Conservation (phyloP, 2,113 vertebrate genomes). For the Misgurnus anguillicaudatus region DNA sequence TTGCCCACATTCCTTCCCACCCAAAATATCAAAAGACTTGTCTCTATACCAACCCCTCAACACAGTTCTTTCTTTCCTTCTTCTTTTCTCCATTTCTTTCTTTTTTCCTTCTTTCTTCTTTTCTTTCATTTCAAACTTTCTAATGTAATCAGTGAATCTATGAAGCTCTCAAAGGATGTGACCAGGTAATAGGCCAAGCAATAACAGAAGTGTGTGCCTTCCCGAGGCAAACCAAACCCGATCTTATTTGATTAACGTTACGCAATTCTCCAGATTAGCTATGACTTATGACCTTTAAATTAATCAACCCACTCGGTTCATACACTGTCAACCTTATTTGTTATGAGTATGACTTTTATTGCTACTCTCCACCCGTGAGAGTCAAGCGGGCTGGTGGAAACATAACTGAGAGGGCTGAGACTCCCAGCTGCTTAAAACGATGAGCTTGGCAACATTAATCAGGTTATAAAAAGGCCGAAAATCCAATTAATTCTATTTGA, state of each 20-base stretch:
- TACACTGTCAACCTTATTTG: conserved; percentile 48
- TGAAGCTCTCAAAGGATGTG: conserved; percentile 24
- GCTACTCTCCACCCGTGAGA: conserved; percentile 39
- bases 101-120: neutral
- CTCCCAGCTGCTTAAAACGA: conserved; percentile 47
- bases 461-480: conserved; percentile 59
- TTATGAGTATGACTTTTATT: conserved; percentile 41
- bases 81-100: too few relatives aligned
- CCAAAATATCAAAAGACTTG: neutral
- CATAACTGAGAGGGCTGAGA: conserved; percentile 18
- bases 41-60: neutral
- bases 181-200: neutral
- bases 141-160: conserved; percentile 10
- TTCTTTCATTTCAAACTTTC: neutral
- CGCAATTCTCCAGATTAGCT: conserved; percentile 35
- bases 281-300: conserved; percentile 44
- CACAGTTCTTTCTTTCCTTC: neutral
- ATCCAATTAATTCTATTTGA: conserved; percentile 69
- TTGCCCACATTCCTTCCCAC: neutral
- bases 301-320: conserved; percentile 47
- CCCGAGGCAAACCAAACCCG: conserved; percentile 10
- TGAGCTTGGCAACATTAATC: conserved; percentile 61
- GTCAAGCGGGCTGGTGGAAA: conserved; percentile 46
- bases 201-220: conserved; percentile 24
- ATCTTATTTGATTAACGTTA: conserved; percentile 40